Base-by-base conservation (phyloP, 2,797 vertebrate genomes). In the Lithobates sylvaticus region DNA sequence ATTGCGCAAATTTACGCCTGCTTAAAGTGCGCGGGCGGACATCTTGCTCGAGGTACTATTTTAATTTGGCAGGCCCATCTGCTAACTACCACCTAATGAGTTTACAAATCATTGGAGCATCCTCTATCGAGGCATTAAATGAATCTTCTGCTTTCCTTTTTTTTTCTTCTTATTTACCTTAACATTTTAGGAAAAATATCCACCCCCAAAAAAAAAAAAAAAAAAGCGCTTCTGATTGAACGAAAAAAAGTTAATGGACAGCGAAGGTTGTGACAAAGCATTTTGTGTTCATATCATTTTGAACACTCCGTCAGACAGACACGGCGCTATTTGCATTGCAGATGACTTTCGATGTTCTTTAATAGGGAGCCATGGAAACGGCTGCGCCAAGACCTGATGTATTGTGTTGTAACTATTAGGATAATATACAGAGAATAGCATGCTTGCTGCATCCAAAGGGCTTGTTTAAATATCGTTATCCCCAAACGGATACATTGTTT, bases 321-420 rank as follows among this genome's bases (percentile, higher is more conserved):
- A 70, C 39, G 10, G 78, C 32, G 27, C 10, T 64, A 74, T 79
- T 83, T 86, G 42, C 79, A 86, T 42, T 73, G 42, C 74, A 86
- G 84, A 83, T 79, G 29, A 79, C 44, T 29, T 67, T 61, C 54
- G 21, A 73, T 29, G 54, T 83, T 69, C 75, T 65, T 54, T 74
- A 88, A 77, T 83, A 72, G 74, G 83, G 36, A 50, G 74, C 77
- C 67, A 84, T 81, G 82, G 83, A 54, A 84, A 84, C 77, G 44
- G 73, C 36, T 76, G 29, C 61, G 65, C 44, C 27, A 69, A 36
- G 29, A 23, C n/a, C 74, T 36, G 74, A 72, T 78, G 74, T 39
- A 73, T 83, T 83, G 42, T 83, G 81, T 71, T 61, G 61, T 78
- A 72, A 83, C 75, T 78, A 68, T 83, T 73, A 65, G 54, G 61